These are phyloP conservation scores for Dermochelys coriacea DNA, from an alignment of 2,797 vertebrate species.

Conservation along the genomic window DNA sequence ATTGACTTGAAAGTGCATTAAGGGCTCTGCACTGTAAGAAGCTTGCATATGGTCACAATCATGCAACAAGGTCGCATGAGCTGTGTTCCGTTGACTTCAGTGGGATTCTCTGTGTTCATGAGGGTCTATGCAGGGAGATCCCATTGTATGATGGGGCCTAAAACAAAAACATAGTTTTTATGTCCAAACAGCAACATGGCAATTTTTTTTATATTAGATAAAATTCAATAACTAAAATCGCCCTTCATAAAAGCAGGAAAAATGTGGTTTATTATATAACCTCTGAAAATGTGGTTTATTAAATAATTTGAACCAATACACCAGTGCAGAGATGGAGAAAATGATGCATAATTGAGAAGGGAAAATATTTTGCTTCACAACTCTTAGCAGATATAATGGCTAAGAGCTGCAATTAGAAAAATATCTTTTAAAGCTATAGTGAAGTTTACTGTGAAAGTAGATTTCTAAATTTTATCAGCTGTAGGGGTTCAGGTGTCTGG, in stretches of 20 bases:
- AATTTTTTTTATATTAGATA: background rate
- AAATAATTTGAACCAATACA: background rate
- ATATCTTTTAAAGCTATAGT: background rate
- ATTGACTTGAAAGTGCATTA: background rate
- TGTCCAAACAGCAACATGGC: fast-evolving
- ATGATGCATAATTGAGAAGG: background rate
- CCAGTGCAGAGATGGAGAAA: background rate
- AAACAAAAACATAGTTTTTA: background rate
- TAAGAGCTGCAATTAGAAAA: background rate
- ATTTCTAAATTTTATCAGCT: background rate
- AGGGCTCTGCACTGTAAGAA: background rate
- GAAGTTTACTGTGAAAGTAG: background rate
- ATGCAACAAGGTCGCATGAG: background rate
- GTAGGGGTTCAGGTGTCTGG: background rate
- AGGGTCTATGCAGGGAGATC: background rate
- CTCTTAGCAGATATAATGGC: background rate
- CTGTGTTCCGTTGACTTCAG: background rate
- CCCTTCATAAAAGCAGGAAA: fast-evolving
- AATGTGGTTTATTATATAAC: background rate
- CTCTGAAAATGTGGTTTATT: background rate
- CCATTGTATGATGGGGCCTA: background rate
- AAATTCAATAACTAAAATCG: background rate
- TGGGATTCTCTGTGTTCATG: background rate
- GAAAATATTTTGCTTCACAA: background rate
- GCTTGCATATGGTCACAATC: background rate